Base-by-base conservation (phyloP, 1,140 invertebrate species). In the Battus philenor region DNA sequence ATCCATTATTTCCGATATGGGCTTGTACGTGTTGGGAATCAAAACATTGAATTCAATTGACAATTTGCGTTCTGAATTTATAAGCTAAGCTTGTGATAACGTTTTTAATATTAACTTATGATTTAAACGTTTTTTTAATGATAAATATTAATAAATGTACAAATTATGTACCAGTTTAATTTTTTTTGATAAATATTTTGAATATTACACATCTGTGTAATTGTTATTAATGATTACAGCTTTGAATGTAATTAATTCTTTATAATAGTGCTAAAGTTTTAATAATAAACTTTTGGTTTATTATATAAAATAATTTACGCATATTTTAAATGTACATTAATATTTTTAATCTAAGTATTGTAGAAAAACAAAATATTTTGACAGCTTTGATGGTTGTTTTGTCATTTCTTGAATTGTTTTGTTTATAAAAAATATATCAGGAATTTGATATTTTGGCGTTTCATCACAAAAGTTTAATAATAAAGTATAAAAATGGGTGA, bases 41-140 rank as follows among this genome's bases (percentile, higher is more conserved):
- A 69, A 68, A 75, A 75, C 63, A 75, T 53, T 27, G 30, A 44
- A 31, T 32, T 54, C 44, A 44, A 51, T 26, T 67, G 63, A 69
- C 62, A 69, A 29, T 44, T 61, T 15, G 13, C 45, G 54, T 68
- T 59, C 39, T 26, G 44, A 59, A 62, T n/a, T n/a, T n/a, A n/a
- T n/a, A n/a, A n/a, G n/a, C n/a, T n/a, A n/a, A n/a, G n/a, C n/a
- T n/a, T n/a, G n/a, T n/a, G n/a, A n/a, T n/a, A n/a, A n/a, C n/a
- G n/a, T n/a, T n/a, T n/a, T n/a, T n/a, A n/a, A n/a, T 22, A 7
- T 22, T 22, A 22, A 4, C 7, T 3, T 22, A 22, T 22, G 20
- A 7, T 22, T 22, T 22, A 22, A 22, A 22, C 7, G 20, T 22
- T 4, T 22, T 22, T 22, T 7, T 7, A 22, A 22, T 22, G 7